Percentiles rank a stretch among this genome's conserved stretches.
Evolutionary conservation across 2,113 vertebrate genomes (phyloP).

Genomic region (Rhinolophus ferrumequinum): DNA sequence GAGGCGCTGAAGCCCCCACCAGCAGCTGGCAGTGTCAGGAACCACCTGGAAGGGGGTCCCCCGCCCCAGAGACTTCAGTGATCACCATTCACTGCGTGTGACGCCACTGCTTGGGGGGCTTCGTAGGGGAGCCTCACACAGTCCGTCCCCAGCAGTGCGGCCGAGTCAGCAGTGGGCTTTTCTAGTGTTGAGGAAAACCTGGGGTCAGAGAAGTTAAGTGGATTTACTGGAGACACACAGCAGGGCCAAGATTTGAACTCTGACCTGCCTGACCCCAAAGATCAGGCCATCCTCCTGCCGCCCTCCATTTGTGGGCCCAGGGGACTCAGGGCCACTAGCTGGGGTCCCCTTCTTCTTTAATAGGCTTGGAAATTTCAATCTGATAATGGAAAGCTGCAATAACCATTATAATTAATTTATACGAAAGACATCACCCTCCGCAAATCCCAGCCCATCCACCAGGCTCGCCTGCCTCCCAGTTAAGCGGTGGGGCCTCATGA

Average conservation of each 20-base stretch:
- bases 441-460: conserved; percentile 81
- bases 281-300: not conserved
- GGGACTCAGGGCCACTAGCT: not conserved
- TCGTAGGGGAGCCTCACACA: too few relatives aligned
- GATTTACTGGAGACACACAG: conserved; percentile 9
- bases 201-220: not conserved
- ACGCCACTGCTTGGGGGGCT: fast-evolving
- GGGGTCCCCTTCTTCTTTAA: conserved; percentile 72
- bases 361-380: conserved; percentile 81
- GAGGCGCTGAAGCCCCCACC: too few relatives aligned
- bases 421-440: conserved; percentile 84
- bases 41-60: too few relatives aligned
- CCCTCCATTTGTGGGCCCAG: not conserved
- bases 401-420: conserved; percentile 89
- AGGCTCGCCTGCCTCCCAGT: conserved; percentile 80
- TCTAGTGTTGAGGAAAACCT: not conserved
- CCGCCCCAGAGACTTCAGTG: too few relatives aligned
- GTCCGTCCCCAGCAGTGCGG: fast-evolving
- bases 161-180: not conserved
- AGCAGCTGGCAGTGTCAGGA: fast-evolving
- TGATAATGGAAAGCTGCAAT: conserved; percentile 86
- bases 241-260: not conserved
- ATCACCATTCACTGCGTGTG: fast-evolving
- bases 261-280: not conserved
- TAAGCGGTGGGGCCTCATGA: conserved; percentile 82